These are phyloP conservation scores for Anarhynchus alexandrinus DNA, from an alignment of 2,113 vertebrate genomes.

Conservation along the genomic window DNA sequence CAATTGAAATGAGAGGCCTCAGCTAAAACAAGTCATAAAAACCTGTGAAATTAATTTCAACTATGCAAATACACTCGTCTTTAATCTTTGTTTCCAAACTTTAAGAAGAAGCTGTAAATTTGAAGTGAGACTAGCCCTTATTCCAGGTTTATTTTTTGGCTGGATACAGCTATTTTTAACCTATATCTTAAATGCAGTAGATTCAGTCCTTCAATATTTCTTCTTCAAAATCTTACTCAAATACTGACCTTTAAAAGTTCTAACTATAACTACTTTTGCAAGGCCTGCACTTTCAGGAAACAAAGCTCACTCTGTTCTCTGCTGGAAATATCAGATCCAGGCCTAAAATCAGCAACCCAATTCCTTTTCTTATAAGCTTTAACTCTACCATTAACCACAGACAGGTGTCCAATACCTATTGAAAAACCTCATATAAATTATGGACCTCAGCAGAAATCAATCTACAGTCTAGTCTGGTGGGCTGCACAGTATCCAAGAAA, in stretches of 20 bases:
- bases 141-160: not conserved
- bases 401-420: not conserved
- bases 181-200: not conserved
- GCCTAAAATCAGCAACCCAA: not conserved
- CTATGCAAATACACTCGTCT: not conserved
- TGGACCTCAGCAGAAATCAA: conserved; percentile 13
- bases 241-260: conserved; percentile 29
- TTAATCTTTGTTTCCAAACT: not conserved
- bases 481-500: not conserved
- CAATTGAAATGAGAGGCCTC: not conserved
- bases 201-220: not conserved
- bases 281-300: conserved; percentile 29
- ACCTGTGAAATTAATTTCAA: not conserved
- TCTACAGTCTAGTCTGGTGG: not conserved
- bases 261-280: conserved; percentile 24
- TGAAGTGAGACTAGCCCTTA: not conserved
- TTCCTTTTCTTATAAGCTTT: conserved; percentile 23
- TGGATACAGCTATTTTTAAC: conserved; percentile 1
- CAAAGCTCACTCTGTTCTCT: conserved; percentile 1
- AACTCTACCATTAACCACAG: conserved; percentile 15
- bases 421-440: conserved; percentile 14
- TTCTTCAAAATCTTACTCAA: conserved; percentile 10
- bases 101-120: not conserved
- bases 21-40: not conserved
- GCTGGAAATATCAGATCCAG: not conserved